Evolutionary conservation across 2,113 vertebrate species (phyloP), one percentile per base, ranked within the genome.

Genomic region (Chunga burmeisteri): DNA sequence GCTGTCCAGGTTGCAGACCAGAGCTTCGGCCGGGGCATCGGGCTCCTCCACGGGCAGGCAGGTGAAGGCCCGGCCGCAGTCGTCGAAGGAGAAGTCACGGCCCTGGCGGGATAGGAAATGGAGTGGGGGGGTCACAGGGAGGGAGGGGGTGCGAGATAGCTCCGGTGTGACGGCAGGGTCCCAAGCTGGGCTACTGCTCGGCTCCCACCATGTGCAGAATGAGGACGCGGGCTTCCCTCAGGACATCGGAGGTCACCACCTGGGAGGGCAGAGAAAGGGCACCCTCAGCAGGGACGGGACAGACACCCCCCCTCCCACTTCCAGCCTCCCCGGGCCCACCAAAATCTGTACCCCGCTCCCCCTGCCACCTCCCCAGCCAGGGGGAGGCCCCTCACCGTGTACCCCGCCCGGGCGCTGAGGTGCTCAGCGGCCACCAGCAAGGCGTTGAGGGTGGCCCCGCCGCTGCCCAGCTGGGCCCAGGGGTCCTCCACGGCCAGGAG

Each of bases 391-490:
- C 99, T 98, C 97, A 99, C 99, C 1, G 99, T 99, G 96, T 97
- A 97, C 61, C 99, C 99, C 0, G 98, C 98, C 30, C 96, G 97
- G 88, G 98, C 98, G 56, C 99, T 99, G 96, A 99, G 98, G 95
- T 99, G 99, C 72, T 99, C 99, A 0, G 99, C 99, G 2, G 99
- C 99, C 70, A 99, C 99, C 93, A 99, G 98, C 88, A 99, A 96
- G 4, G 99, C 99, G 20, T 99, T 99, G 88, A 99, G 98, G 0
- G 99, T 99, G 32, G 99, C 99, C 29, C 99, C 99, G 5, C 99
- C 99, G 8, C 99, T 99, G 92, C 99, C 99, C 87, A 99, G 96
- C 0, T 88, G 97, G 19, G 94, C 97, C 97, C 98, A 98, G 0
- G 99, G 99, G 93, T 99, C 99, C 84, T 98, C 98, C 40, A 99